Conservation (phyloP, 2,888 invertebrate genomes). For the Oasisia sp. region DNA sequence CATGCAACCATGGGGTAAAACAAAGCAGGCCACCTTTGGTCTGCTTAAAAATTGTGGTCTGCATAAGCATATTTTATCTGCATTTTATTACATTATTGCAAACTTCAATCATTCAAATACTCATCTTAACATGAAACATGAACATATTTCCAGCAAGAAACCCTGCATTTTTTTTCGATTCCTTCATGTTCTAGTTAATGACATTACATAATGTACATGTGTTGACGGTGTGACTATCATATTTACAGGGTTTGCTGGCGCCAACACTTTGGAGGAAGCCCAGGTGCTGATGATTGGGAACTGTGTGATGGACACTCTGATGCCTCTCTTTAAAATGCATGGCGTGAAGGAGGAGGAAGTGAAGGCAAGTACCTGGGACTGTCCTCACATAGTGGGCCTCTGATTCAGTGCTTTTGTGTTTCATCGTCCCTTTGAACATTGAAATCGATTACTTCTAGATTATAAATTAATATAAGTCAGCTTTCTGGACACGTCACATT, state of each 20-base stretch:
- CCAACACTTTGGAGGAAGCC: constrained; percentile 41
- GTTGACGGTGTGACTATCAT: not conserved
- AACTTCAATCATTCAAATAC: too few species aligned
- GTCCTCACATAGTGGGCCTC: not conserved
- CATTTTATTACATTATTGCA: too few species aligned
- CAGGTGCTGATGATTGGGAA: constrained; percentile 43
- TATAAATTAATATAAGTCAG: not conserved
- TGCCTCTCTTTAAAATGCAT: constrained; percentile 28
- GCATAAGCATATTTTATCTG: too few species aligned
- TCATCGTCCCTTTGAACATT: not conserved
- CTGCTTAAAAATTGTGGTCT: too few species aligned
- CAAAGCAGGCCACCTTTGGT: too few species aligned
- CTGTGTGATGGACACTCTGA: constrained; percentile 39
- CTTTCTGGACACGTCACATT: not conserved
- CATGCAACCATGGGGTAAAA: too few species aligned
- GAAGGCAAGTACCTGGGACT: not conserved
- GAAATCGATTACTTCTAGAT: not conserved
- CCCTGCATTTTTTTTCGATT: not conserved
- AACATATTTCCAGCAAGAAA: not conserved
- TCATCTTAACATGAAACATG: too few species aligned
- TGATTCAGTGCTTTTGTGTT: not conserved
- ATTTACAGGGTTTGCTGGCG: constrained; percentile 40
- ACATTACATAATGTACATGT: not conserved
- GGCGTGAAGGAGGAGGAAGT: not conserved
- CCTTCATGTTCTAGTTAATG: not conserved